Conservation (phyloP, 2,888 invertebrate genomes). For the Candidula unifasciata region DNA sequence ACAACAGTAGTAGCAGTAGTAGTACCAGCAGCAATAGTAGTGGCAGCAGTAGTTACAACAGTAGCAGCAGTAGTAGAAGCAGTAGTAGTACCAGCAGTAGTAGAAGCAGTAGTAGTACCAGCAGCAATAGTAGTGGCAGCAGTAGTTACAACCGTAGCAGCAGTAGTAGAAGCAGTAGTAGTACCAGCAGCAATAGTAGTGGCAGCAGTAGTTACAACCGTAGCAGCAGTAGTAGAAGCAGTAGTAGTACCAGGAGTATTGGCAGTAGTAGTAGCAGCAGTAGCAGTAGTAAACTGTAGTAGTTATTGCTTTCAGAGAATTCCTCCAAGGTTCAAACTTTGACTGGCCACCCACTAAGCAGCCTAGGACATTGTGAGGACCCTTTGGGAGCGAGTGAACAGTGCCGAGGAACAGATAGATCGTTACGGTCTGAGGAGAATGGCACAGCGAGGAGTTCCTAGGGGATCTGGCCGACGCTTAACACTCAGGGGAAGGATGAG, state of each 20-base stretch:
- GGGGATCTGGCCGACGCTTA: no score
- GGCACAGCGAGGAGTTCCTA: no score
- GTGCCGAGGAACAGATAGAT: no score
- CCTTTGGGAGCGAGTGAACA: no score
- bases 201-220: neutral
- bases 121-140: constrained; percentile 25
- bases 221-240: neutral
- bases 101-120: constrained; percentile 25
- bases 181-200: constrained; percentile 4
- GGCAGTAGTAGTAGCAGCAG: constrained; percentile 7
- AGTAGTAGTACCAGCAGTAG: constrained; percentile 23
- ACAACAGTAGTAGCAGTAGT: constrained; percentile 31
- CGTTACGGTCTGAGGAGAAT: no score
- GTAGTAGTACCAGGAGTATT: constrained; percentile 32
- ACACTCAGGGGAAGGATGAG: no score
- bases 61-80: constrained; percentile 30
- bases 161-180: constrained; percentile 31
- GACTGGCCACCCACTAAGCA: no score
- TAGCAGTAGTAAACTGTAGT: neutral
- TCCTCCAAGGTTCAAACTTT: no score
- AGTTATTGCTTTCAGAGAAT: no score
- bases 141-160: constrained; percentile 26
- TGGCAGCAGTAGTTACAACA: constrained; percentile 27
- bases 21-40: constrained; percentile 31
- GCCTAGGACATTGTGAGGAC: no score